A percentile compares a stretch with the other conserved stretches of the same genome.
Conservation (phyloP, 1,140 invertebrate species). For the Ladona fulva region DNA sequence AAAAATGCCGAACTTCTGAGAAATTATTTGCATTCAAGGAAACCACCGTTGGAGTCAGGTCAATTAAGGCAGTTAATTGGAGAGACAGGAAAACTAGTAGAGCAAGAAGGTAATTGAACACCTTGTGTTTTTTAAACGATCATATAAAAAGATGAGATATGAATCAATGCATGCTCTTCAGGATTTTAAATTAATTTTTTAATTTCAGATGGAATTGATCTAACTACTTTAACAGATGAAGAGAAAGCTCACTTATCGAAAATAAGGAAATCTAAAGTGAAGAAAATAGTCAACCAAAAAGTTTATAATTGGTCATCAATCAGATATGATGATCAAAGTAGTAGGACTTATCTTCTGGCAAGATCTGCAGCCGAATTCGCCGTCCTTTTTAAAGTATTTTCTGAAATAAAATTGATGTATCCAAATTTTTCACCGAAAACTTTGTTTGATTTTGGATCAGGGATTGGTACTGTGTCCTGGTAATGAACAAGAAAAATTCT, state of each 20-base stretch:
- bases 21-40: slow-evolving; percentile 48
- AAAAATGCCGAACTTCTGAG: slow-evolving; percentile 43
- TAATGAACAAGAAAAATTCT: slow-evolving; percentile 32
- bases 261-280: slow-evolving; percentile 27
- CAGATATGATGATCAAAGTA: slow-evolving; percentile 51
- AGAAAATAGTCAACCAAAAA: slow-evolving; percentile 42
- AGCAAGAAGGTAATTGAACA: slow-evolving; percentile 28
- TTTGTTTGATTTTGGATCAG: slow-evolving; percentile 86
- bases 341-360: slow-evolving; percentile 56
- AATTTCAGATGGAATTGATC: slow-evolving; percentile 16
- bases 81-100: slow-evolving; percentile 32
- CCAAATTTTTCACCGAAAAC: slow-evolving; percentile 61
- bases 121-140: no score
- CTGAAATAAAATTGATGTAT: slow-evolving; percentile 57
- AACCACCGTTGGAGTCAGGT: slow-evolving; percentile 48
- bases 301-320: slow-evolving; percentile 64
- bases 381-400: slow-evolving; percentile 56
- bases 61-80: slow-evolving; percentile 40
- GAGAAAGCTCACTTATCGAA: slow-evolving; percentile 27
- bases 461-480: slow-evolving; percentile 74
- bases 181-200: slow-evolving; percentile 12
- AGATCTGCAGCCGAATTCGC: slow-evolving; percentile 67
- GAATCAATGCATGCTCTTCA: no score
- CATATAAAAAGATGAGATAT: no score
- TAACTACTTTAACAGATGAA: slow-evolving; percentile 24